These are phyloP conservation scores for Ceyx erithaca DNA, from an alignment of 2,797 vertebrate species.

Conservation along the genomic window DNA sequence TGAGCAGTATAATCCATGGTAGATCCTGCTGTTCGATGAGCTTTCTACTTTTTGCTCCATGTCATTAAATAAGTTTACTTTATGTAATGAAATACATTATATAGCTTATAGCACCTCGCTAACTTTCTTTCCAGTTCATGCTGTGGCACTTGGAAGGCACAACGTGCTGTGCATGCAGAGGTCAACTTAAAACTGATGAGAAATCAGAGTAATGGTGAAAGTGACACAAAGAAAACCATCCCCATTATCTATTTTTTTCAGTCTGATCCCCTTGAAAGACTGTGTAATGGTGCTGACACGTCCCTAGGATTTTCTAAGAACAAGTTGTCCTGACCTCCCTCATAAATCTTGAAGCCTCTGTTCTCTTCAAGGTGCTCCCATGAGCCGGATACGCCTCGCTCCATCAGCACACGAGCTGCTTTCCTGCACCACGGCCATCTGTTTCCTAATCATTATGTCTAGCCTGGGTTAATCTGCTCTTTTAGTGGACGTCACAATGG, in stretches of 20 bases:
- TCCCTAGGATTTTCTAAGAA: conserved; percentile 9
- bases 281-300: neutral
- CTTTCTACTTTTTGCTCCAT: neutral
- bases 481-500: neutral
- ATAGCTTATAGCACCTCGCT: neutral
- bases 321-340: conserved; percentile 24
- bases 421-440: conserved; percentile 1
- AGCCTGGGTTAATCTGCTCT: conserved; percentile 29
- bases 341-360: neutral
- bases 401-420: neutral
- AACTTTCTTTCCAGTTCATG: neutral
- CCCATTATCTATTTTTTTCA: neutral
- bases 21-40: neutral
- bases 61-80: neutral
- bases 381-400: accelerated
- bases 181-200: neutral
- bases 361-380: conserved; percentile 1
- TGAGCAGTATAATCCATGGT: neutral
- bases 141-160: accelerated
- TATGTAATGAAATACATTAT: neutral
- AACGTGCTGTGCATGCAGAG: accelerated
- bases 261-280: neutral
- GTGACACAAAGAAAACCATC: neutral
- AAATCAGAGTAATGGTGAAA: neutral
- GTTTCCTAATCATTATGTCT: conserved; percentile 9